phyloP scores from a whole-genome alignment of 2,888 invertebrate species.

The Tupiocoris notatus region DNA sequence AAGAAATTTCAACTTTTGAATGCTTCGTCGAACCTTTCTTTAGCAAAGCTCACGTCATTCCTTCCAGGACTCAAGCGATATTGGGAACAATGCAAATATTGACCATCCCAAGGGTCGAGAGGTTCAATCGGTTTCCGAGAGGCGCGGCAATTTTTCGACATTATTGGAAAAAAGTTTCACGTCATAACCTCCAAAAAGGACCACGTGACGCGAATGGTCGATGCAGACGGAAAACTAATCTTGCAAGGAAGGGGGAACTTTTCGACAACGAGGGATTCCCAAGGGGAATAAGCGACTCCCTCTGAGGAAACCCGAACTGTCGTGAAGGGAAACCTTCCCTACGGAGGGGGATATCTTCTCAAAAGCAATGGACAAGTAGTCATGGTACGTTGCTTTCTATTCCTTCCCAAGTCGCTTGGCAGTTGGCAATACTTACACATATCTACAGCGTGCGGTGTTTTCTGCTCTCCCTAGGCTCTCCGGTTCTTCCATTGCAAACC shows the following conservation, averaged over 20 bases:
- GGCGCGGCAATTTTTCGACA: not conserved
- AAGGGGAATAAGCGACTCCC: not conserved
- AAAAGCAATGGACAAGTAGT: not conserved
- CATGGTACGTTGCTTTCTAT: not conserved
- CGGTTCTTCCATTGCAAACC: not conserved
- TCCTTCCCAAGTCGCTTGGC: not conserved
- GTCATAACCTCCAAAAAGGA: not conserved
- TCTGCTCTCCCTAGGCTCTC: not conserved
- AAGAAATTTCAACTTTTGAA: too few species aligned
- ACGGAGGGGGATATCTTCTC: not conserved
- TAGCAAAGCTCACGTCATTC: too few species aligned
- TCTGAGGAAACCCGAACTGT: not conserved
- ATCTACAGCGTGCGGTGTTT: not conserved
- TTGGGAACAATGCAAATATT: too few species aligned
- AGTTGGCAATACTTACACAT: not conserved
- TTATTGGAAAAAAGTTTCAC: not conserved
- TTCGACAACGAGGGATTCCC: not conserved
- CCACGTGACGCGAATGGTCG: conserved; percentile 14
- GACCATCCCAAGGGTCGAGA: not conserved
- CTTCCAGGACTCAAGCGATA: too few species aligned
- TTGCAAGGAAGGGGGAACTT: not conserved
- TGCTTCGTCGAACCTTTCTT: too few species aligned
- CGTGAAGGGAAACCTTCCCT: not conserved
- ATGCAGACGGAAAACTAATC: conserved; percentile 31
- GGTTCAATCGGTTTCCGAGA: not conserved